Percentiles rank a stretch among this genome's conserved stretches.
These are phyloP conservation scores for Sus cebifrons DNA, from an alignment of 2,797 vertebrate genomes.

Conservation along the genomic window DNA sequence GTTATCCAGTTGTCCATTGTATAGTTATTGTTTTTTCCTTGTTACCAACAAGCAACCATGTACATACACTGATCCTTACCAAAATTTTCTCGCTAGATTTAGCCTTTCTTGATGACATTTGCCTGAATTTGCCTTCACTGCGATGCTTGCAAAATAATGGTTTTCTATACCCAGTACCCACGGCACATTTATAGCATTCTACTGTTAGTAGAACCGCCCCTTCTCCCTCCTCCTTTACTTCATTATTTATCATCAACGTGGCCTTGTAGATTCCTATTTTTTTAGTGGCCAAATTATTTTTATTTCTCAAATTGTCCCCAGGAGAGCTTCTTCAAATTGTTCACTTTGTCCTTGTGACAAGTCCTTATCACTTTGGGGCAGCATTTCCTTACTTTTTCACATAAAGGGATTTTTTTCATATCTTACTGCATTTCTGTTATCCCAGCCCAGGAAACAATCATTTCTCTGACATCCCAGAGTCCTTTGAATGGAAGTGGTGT, in stretches of 20 bases:
- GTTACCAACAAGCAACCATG: neutral
- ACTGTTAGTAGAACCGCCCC: neutral
- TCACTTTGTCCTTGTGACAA: neutral
- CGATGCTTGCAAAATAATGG: neutral
- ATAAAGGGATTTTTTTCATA: neutral
- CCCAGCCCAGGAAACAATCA: neutral
- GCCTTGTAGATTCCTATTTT: neutral
- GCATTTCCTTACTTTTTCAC: constrained; percentile 10
- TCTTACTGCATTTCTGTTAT: neutral
- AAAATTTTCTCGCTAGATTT: neutral
- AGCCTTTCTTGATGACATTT: neutral
- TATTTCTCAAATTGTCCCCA: neutral
- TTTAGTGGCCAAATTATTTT: constrained; percentile 21
- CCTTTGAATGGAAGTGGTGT: neutral
- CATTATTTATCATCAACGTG: neutral
- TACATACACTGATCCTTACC: neutral
- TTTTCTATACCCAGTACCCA: neutral
- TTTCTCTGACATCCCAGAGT: neutral
- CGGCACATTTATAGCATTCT: neutral
- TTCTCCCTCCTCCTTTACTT: neutral
- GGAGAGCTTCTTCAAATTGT: neutral
- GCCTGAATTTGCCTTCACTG: neutral
- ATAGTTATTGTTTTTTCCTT: neutral
- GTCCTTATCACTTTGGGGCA: neutral
- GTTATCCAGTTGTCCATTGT: neutral